Percentiles rank a stretch among this genome's conserved stretches.
Evolutionary conservation across 2,113 vertebrate species (phyloP).

Genomic region (Sylvicapra grimmia): DNA sequence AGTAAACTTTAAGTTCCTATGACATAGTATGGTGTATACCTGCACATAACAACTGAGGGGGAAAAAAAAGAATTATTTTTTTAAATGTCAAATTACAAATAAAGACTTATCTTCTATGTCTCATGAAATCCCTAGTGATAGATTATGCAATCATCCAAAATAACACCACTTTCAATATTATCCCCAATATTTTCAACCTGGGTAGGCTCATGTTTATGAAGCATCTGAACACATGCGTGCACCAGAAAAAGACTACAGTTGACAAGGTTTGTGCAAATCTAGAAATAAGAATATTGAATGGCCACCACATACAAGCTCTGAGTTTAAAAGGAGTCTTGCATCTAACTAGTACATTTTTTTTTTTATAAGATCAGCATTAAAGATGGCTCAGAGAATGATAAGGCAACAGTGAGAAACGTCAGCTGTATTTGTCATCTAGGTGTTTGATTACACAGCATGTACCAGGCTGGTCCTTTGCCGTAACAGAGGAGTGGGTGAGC

Average conservation of each 20-base stretch:
- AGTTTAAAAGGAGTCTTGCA: slow-evolving; percentile 48
- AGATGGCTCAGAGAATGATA: slow-evolving; percentile 69
- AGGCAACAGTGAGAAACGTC: slow-evolving; percentile 68
- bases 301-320: slow-evolving; percentile 34
- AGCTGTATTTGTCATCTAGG: slow-evolving; percentile 31
- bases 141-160: slow-evolving; percentile 21
- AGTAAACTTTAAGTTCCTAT: slow-evolving; percentile 22
- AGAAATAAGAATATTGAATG: slow-evolving; percentile 34
- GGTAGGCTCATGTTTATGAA: background rate
- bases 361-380: slow-evolving; percentile 33
- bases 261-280: slow-evolving; percentile 12
- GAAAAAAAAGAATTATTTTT: background rate
- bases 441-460: background rate
- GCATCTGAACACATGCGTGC: background rate
- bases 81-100: slow-evolving; percentile 15
- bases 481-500: background rate
- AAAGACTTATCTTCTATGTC: background rate
- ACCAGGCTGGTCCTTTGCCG: background rate
- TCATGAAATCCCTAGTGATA: background rate
- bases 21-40: background rate
- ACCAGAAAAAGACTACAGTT: background rate
- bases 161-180: background rate
- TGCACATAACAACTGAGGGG: background rate
- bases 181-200: background rate
- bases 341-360: slow-evolving; percentile 24